Evolutionary conservation across 2,797 vertebrate species (phyloP).

Genomic region (Rhabdophis nuchalis): DNA sequence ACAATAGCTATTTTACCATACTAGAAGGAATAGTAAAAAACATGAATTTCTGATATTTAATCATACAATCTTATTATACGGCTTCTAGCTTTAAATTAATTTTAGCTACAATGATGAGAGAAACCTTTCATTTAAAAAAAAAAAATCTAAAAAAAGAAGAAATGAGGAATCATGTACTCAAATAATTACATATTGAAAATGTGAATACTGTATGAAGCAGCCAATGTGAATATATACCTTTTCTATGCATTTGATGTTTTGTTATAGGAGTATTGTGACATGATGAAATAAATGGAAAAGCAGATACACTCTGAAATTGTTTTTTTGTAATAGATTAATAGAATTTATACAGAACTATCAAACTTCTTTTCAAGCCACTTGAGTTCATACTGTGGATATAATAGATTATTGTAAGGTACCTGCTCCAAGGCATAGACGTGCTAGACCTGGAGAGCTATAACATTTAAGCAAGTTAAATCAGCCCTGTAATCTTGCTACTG

Average conservation of each 20-base stretch:
- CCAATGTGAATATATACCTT: not conserved
- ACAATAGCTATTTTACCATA: not conserved
- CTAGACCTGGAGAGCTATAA: constrained; percentile 17
- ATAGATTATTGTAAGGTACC: constrained; percentile 21
- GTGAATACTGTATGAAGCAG: not conserved
- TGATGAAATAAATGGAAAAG: not conserved
- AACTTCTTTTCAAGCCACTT: not conserved
- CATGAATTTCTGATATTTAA: not conserved
- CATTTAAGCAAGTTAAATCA: constrained; percentile 33
- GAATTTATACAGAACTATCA: not conserved
- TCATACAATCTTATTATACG: not conserved
- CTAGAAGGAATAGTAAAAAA: not conserved
- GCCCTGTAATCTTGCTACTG: constrained; percentile 16
- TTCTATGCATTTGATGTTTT: not conserved
- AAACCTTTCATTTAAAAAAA: not conserved
- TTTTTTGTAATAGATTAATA: not conserved
- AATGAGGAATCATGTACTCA: not conserved
- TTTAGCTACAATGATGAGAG: not conserved
- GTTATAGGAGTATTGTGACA: not conserved
- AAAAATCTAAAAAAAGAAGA: not conserved
- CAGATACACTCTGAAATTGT: not conserved
- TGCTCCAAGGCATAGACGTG: constrained; percentile 28
- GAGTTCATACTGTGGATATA: not conserved
- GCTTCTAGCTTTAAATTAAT: not conserved
- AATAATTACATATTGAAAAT: not conserved